Evolutionary conservation across 2,888 invertebrate genomes (phyloP).

Genomic region (Ischnus inquisitorius): DNA sequence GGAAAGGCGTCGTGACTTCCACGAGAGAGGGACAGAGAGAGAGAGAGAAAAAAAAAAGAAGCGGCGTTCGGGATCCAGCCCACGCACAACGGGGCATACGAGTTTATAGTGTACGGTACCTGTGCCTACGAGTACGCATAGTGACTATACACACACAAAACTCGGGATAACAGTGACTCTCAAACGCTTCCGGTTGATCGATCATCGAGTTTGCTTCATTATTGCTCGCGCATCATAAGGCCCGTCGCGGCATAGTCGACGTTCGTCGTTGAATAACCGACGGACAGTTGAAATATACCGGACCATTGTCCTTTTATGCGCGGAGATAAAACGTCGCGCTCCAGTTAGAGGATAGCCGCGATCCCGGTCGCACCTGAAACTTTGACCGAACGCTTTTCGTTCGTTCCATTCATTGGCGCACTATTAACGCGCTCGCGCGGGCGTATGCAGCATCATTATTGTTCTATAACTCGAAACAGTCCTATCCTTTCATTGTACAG

Average conservation of each 20-base stretch:
- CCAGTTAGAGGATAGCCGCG: constrained; percentile 3
- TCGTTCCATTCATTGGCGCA: constrained; percentile 8
- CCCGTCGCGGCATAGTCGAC: neutral
- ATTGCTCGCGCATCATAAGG: constrained; percentile 6
- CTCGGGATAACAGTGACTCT: constrained; percentile 56
- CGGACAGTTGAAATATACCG: neutral
- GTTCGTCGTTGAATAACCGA: constrained; percentile 1
- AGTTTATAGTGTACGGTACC: constrained; percentile 67
- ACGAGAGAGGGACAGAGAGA: constrained; percentile 27
- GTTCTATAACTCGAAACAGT: constrained; percentile 40
- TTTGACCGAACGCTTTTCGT: neutral
- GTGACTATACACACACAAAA: constrained; percentile 30
- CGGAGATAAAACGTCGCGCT: constrained; percentile 6
- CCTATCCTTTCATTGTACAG: constrained; percentile 64
- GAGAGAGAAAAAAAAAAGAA: constrained; percentile 10
- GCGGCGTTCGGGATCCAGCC: constrained; percentile 56
- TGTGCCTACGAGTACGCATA: constrained; percentile 46
- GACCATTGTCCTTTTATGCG: neutral
- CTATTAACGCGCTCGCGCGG: neutral
- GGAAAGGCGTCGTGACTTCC: constrained; percentile 58
- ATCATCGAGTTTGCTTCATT: constrained; percentile 37
- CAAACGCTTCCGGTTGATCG: constrained; percentile 66
- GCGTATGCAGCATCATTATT: constrained; percentile 25
- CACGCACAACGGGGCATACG: constrained; percentile 65
- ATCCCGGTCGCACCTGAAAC: constrained; percentile 17